A percentile compares a stretch with the other conserved stretches of the same genome.
These are phyloP conservation scores for Drosophila prolongata DNA, from an alignment of 2,888 invertebrate species.

Conservation along the genomic window DNA sequence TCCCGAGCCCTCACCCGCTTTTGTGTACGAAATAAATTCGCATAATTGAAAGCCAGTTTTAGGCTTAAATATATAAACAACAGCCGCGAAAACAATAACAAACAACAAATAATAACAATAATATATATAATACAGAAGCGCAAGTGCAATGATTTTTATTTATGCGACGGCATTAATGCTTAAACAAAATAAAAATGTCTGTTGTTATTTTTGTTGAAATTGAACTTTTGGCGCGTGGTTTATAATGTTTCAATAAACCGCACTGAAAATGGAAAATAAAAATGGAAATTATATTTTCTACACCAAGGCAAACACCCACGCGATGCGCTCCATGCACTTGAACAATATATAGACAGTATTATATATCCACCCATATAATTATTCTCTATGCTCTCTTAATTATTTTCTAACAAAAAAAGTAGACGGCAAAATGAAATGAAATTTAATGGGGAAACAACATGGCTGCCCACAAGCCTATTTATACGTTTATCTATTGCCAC, in stretches of 20 bases:
- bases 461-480: slow-evolving; percentile 68
- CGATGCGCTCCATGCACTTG: slow-evolving; percentile 55
- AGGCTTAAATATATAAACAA: slow-evolving; percentile 44
- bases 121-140: slow-evolving; percentile 56
- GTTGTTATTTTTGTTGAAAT: slow-evolving; percentile 17
- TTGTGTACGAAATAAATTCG: slow-evolving; percentile 43
- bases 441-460: slow-evolving; percentile 54
- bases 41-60: slow-evolving; percentile 76
- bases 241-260: slow-evolving; percentile 18
- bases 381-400: slow-evolving; percentile 50
- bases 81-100: slow-evolving; percentile 30
- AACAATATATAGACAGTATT: slow-evolving; percentile 28
- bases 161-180: slow-evolving; percentile 54
- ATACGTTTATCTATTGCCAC: slow-evolving; percentile 64
- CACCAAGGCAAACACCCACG: slow-evolving; percentile 45
- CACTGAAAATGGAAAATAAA: slow-evolving; percentile 11
- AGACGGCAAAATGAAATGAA: slow-evolving; percentile 46
- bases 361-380: slow-evolving; percentile 34
- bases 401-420: slow-evolving; percentile 48
- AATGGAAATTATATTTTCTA: slow-evolving; percentile 31
- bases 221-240: slow-evolving; percentile 40
- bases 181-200: slow-evolving; percentile 36
- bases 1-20: slow-evolving; percentile 13
- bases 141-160: slow-evolving; percentile 73
- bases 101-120: slow-evolving; percentile 42